Evolutionary conservation across 1,140 invertebrate genomes (phyloP).

Genomic region (Periplaneta americana): DNA sequence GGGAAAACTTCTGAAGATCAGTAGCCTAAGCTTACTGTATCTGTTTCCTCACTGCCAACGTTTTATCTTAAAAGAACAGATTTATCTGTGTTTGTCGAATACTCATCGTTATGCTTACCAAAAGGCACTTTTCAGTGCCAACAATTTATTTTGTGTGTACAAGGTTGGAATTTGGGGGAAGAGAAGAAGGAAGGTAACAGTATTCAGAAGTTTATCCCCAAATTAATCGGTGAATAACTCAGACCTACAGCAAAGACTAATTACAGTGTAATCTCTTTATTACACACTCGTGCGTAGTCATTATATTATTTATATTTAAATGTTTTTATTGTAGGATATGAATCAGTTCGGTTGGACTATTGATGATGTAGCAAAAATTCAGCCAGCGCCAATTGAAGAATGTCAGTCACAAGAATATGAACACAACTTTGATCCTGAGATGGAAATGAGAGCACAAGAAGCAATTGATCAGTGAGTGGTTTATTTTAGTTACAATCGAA

Average conservation of each 20-base stretch:
- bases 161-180: no score
- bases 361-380: constrained; percentile 10
- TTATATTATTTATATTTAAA: neutral
- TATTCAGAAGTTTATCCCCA: no score
- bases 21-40: neutral
- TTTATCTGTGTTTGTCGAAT: no score
- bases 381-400: constrained; percentile 15
- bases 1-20: neutral
- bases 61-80: no score
- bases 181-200: no score
- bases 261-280: neutral
- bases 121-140: no score
- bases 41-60: neutral
- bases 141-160: no score
- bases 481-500: no score
- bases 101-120: no score
- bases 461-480: constrained; percentile 8
- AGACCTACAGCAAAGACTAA: neutral
- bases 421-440: neutral
- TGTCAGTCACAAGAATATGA: neutral
- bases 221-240: neutral
- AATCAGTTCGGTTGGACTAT: constrained; percentile 13
- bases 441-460: constrained; percentile 6
- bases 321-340: neutral
- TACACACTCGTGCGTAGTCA: neutral